Conservation (phyloP, 2,888 invertebrate species). For the Agrochola lota region DNA sequence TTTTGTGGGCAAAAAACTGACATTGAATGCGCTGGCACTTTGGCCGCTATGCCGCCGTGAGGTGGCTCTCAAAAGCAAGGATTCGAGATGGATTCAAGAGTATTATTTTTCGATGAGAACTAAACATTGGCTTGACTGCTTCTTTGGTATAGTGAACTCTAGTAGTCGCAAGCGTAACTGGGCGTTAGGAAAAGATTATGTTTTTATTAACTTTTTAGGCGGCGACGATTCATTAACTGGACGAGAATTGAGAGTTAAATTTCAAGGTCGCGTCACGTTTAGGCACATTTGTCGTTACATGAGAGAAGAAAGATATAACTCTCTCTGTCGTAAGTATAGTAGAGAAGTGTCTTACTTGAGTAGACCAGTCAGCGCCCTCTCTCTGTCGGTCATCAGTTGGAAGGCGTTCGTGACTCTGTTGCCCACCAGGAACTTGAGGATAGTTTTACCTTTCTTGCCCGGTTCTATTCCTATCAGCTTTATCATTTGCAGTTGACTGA, state of each 20-base stretch:
- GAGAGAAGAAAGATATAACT: too few species aligned
- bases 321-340: background rate
- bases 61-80: too few species aligned
- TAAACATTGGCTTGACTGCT: background rate
- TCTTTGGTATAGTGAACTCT: background rate
- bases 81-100: background rate
- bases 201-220: too few species aligned
- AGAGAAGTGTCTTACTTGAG: conserved; percentile 86
- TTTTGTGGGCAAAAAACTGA: background rate
- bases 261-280: too few species aligned
- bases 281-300: too few species aligned
- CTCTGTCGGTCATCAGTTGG: conserved; percentile 91
- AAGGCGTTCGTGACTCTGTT: conserved; percentile 92
- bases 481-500: conserved; percentile 91
- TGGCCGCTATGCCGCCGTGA: background rate
- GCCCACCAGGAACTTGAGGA: conserved; percentile 94
- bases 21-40: background rate
- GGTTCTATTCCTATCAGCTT: conserved; percentile 93
- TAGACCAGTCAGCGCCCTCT: conserved; percentile 92
- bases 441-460: conserved; percentile 93
- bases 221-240: too few species aligned
- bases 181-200: too few species aligned
- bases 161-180: background rate
- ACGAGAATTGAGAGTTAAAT: too few species aligned
- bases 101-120: background rate